Conservation (phyloP, 2,888 invertebrate genomes). For the Drosophila engyochracea region DNA sequence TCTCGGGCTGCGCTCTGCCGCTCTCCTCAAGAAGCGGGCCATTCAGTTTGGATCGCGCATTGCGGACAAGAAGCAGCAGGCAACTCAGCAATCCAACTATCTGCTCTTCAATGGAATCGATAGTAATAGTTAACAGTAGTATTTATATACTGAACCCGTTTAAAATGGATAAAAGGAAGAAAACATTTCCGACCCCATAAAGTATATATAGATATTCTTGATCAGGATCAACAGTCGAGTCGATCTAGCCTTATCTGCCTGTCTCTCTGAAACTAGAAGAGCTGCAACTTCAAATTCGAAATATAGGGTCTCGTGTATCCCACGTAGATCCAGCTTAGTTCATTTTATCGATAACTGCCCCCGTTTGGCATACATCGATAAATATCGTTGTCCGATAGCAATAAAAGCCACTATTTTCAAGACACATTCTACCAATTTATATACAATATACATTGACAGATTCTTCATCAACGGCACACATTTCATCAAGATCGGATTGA, state of each 20-base stretch:
- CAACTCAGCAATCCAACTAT: constrained; percentile 89
- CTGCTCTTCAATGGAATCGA: constrained; percentile 24
- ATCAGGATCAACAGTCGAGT: not conserved
- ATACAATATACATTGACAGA: not conserved
- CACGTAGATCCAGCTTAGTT: no score
- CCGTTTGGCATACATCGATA: not conserved
- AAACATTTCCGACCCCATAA: not conserved
- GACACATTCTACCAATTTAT: not conserved
- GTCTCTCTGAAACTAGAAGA: no score
- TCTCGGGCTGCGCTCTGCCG: constrained; percentile 88
- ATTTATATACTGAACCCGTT: not conserved
- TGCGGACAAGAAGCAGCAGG: constrained; percentile 96
- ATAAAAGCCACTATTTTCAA: not conserved
- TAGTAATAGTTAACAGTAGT: not conserved
- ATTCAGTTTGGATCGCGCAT: constrained; percentile 99
- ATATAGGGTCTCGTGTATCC: no score
- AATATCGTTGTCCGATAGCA: not conserved
- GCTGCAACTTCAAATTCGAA: no score
- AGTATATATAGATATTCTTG: not conserved
- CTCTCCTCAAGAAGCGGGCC: constrained; percentile 94
- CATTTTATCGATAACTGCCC: not conserved
- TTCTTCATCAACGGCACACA: not conserved
- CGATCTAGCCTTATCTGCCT: no score
- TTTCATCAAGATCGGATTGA: no score
- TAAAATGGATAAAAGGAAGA: not conserved